Evolutionary conservation across 2,888 invertebrate species (phyloP), one percentile per base, ranked within the genome.

Genomic region (Brachynemurus nebulosus): DNA sequence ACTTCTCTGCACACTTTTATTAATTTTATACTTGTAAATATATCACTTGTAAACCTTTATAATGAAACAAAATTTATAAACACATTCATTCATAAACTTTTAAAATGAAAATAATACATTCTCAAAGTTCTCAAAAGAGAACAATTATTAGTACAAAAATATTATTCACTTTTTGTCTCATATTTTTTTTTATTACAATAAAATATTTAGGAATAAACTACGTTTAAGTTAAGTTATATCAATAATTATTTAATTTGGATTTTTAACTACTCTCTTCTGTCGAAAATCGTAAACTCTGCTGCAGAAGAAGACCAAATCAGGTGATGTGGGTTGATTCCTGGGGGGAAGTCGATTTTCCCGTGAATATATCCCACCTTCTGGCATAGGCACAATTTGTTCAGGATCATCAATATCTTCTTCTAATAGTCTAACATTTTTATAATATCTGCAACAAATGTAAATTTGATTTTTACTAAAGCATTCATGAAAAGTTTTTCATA

Each of bases 201-300:
- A 20, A 19, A 37, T 18, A 19, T 37, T 20, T 40, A 40, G 30
- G 16, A 12, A 42, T 27, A 20, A 34, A 35, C 14, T 42, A 34
- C 19, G 33, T n/a, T 42, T 37, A 33, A 14, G 33, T 33, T n/a
- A 8, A n/a, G n/a, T 19, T 27, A 14, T 21, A 6, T 40, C 30
- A 18, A 9, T 23, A 12, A 7, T 40, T 48, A 53, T 55, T 62
- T 64, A 65, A 55, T 62, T 62, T 14, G 66, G 66, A 59, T 66
- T 65, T 51, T 65, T 65, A 35, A 65, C 59, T 48, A 84, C 74
- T 55, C 84, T 72, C 61, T 89, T 91, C 56, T 88, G 84, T 54
- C 92, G 76, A 69, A 90, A 92, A 68, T 96, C 95, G 70, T 95
- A 96, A 47, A 95, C 86, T 55, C 88, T 82, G 40, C 92, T 80